phyloP scores from a whole-genome alignment of 2,797 vertebrate genomes.

The Sparus aurata region DNA sequence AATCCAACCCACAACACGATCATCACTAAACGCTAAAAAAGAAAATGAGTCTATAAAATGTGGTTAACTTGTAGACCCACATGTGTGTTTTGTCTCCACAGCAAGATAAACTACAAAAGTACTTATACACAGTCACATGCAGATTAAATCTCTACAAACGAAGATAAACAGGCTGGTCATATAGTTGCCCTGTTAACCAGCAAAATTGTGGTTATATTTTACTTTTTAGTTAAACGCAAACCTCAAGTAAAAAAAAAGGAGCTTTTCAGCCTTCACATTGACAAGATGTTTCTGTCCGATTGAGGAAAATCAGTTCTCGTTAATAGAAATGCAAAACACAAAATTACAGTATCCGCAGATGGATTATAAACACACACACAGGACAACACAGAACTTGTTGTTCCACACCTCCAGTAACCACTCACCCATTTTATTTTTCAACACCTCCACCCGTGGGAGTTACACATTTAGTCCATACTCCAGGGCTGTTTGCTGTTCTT shows the following conservation, averaged over 20 bases:
- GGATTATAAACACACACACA: constrained; percentile 22
- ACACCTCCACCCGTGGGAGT: constrained; percentile 57
- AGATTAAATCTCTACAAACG: neutral
- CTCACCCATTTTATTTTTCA: constrained; percentile 75
- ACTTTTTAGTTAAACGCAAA: neutral
- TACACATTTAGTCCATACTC: constrained; percentile 5
- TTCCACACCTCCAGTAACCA: constrained; percentile 80
- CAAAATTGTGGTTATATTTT: neutral
- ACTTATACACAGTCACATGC: neutral
- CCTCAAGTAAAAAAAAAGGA: neutral
- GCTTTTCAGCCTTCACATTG: no score
- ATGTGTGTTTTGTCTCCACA: neutral
- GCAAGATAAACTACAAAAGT: neutral
- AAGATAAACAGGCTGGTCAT: neutral
- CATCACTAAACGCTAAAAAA: neutral
- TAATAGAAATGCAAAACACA: neutral
- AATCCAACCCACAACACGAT: neutral
- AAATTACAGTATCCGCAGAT: neutral
- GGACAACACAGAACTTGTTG: constrained; percentile 63
- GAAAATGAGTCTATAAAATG: neutral
- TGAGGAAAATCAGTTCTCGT: neutral
- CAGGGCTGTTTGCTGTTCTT: neutral
- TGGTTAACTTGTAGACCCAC: neutral
- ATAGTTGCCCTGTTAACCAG: neutral
- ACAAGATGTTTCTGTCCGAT: neutral